A percentile compares a stretch with the other conserved stretches of the same genome.
These are phyloP conservation scores for Apogon hyalosoma DNA, from an alignment of 2,797 vertebrate species.

Conservation along the genomic window DNA sequence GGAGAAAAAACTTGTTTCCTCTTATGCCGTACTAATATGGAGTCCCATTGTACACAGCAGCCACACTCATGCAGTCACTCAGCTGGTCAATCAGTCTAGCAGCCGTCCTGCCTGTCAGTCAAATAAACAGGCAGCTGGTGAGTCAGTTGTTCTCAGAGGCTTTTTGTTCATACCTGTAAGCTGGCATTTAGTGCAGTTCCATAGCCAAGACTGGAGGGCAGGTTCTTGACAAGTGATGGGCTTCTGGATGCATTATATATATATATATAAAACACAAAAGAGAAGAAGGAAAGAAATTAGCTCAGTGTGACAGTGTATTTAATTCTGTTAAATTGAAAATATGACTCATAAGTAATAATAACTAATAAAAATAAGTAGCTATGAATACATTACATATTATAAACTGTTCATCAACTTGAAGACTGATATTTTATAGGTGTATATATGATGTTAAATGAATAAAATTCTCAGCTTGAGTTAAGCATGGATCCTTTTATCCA, in stretches of 20 bases:
- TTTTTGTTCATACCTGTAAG: slow-evolving; percentile 89
- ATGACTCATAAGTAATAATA: too few species aligned
- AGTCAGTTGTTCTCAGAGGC: slow-evolving; percentile 22
- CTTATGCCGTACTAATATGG: slow-evolving; percentile 27
- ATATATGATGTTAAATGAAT: too few species aligned
- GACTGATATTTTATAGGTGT: too few species aligned
- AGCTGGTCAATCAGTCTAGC: slow-evolving; percentile 32
- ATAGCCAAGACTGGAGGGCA: slow-evolving; percentile 97
- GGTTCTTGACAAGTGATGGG: slow-evolving; percentile 98
- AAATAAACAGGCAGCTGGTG: slow-evolving; percentile 31
- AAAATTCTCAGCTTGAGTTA: too few species aligned
- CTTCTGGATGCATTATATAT: slow-evolving; percentile 82
- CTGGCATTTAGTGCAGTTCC: slow-evolving; percentile 98
- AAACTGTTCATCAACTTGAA: too few species aligned
- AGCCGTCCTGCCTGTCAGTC: slow-evolving; percentile 40
- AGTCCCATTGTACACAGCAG: slow-evolving; percentile 30
- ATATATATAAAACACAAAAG: slow-evolving; percentile 9
- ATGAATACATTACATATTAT: neutral
- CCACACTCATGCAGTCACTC: slow-evolving; percentile 28
- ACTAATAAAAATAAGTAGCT: too few species aligned
- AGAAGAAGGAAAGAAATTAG: neutral
- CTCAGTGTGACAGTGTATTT: neutral
- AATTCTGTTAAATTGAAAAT: neutral
- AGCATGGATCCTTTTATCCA: too few species aligned
- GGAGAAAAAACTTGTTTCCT: slow-evolving; percentile 12